Conservation (phyloP, 2,113 vertebrate species). For the Dasyornis broadbenti region DNA sequence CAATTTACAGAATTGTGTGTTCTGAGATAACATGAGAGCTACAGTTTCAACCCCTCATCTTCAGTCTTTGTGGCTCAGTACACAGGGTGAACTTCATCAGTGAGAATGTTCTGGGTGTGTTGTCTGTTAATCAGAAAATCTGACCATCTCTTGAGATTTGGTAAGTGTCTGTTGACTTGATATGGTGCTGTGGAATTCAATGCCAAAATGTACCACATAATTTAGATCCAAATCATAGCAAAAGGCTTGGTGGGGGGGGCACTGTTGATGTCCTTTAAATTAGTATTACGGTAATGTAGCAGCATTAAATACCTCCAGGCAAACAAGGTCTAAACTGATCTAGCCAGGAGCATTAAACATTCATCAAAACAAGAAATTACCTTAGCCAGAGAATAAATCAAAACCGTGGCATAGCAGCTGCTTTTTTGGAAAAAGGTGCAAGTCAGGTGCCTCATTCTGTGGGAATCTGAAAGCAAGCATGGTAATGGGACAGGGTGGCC, state of each 20-base stretch:
- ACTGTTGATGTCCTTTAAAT: neutral
- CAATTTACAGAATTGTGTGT: neutral
- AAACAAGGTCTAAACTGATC: neutral
- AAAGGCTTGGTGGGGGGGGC: neutral
- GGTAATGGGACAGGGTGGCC: neutral
- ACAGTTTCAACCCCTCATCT: neutral
- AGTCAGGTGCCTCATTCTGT: neutral
- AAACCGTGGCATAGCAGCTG: neutral
- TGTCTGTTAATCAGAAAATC: neutral
- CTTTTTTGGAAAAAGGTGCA: neutral
- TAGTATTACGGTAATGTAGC: neutral
- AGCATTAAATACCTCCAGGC: neutral
- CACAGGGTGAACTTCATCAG: neutral
- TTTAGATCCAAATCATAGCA: neutral
- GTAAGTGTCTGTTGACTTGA: neutral
- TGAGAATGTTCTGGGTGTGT: neutral
- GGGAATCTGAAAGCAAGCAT: neutral
- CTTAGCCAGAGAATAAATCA: constrained; percentile 9
- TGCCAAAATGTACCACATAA: neutral
- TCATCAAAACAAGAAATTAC: constrained; percentile 15
- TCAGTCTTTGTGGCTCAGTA: neutral
- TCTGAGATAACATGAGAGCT: neutral
- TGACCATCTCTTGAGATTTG: neutral
- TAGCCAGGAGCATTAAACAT: constrained; percentile 30
- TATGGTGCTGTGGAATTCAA: neutral